Conservation (phyloP, 2,113 vertebrate species). For the Henicopernis longicauda region DNA sequence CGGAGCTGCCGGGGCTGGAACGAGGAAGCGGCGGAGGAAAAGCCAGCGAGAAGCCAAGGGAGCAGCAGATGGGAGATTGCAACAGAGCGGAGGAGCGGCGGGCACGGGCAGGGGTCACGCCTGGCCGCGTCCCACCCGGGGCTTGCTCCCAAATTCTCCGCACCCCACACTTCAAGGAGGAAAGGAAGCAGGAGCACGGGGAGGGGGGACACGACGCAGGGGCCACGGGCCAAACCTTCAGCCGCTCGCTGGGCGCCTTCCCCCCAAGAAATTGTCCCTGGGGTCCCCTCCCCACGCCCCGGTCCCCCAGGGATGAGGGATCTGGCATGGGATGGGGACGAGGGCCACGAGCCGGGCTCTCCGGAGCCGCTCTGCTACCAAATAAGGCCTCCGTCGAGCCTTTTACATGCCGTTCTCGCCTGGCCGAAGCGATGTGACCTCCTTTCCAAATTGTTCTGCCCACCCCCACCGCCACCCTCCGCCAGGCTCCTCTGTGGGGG, state of each 20-base stretch:
- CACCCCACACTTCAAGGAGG: neutral
- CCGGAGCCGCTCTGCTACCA: neutral
- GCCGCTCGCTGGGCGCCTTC: neutral
- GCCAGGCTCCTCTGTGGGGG: neutral
- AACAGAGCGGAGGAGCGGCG: neutral
- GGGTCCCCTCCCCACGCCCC: neutral
- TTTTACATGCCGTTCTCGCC: slow-evolving; percentile 20
- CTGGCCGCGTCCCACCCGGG: neutral
- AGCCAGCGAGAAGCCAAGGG: neutral
- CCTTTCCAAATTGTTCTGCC: neutral
- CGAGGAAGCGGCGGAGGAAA: slow-evolving; percentile 19
- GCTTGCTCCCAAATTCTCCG: neutral
- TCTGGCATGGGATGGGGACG: neutral
- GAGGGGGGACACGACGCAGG: neutral
- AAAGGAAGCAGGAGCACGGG: neutral
- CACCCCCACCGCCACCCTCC: no score
- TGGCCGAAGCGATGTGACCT: neutral
- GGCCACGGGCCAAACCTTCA: neutral
- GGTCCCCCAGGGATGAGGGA: neutral
- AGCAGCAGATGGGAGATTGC: slow-evolving; percentile 14
- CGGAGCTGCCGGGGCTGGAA: slow-evolving; percentile 9
- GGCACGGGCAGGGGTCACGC: neutral
- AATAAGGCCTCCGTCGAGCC: slow-evolving; percentile 41
- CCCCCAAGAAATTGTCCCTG: neutral
- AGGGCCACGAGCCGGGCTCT: neutral